Percentiles rank a stretch among this genome's conserved stretches.
phyloP scores from a whole-genome alignment of 2,888 invertebrate genomes.

The Clusia tigrina region DNA sequence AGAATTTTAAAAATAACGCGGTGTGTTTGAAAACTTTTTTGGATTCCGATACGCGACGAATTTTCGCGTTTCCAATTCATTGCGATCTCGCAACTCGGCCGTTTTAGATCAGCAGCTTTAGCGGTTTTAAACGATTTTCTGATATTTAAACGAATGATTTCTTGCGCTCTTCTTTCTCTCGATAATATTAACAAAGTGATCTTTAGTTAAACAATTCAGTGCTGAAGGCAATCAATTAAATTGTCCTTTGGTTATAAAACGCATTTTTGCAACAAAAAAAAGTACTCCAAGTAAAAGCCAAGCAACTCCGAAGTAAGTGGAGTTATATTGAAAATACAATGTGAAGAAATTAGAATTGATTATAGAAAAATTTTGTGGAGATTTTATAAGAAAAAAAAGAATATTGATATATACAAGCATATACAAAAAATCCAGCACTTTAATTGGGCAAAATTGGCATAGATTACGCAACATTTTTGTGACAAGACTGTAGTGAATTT shows the following conservation, averaged over 20 bases:
- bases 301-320: neutral
- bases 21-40: conserved; percentile 44
- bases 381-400: too few species aligned
- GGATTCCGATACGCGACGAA: conserved; percentile 34
- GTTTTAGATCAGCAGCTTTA: conserved; percentile 52
- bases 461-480: conserved; percentile 7
- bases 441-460: neutral
- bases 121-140: conserved; percentile 27
- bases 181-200: neutral
- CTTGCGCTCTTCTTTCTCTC: conserved; percentile 13
- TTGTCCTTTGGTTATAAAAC: conserved; percentile 1
- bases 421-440: neutral
- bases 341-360: too few species aligned
- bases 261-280: neutral
- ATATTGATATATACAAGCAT: neutral
- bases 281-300: neutral
- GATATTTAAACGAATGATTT: conserved; percentile 35
- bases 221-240: neutral
- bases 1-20: conserved; percentile 59
- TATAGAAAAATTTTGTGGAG: too few species aligned
- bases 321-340: neutral
- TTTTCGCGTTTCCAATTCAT: conserved; percentile 58
- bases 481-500: neutral
- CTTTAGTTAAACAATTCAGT: neutral
- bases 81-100: conserved; percentile 63